Percentiles rank a stretch among this genome's conserved stretches.
These are phyloP conservation scores for Cylindroiulus punctatus DNA, from an alignment of 2,888 invertebrate genomes.

Conservation along the genomic window DNA sequence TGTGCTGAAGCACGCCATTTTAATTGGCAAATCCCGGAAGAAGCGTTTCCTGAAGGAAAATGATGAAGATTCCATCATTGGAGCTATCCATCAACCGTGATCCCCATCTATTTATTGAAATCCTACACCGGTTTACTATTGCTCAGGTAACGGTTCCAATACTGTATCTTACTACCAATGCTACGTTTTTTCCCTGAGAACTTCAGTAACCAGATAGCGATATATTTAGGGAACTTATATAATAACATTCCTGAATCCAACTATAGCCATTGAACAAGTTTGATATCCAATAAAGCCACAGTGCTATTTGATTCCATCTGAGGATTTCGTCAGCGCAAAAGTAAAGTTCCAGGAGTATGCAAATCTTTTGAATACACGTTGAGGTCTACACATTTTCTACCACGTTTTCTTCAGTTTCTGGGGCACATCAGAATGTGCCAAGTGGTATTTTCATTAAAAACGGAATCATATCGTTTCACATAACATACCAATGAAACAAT, in stretches of 20 bases:
- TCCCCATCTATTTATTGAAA: constrained; percentile 14
- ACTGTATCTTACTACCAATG: not conserved
- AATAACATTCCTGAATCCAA: constrained; percentile 26
- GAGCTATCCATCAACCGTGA: not conserved
- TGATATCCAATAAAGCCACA: not conserved
- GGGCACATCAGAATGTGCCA: not conserved
- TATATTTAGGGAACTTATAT: not conserved
- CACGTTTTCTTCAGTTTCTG: not conserved
- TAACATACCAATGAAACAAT: too few relatives aligned
- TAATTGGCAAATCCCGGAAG: constrained; percentile 49
- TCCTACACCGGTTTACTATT: not conserved
- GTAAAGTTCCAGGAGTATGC: not conserved
- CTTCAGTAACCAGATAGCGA: not conserved
- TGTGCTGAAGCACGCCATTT: constrained; percentile 46
- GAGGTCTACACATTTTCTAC: not conserved
- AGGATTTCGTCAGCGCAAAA: not conserved
- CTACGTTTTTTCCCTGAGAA: not conserved
- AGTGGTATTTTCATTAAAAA: too few relatives aligned
- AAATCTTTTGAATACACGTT: not conserved
- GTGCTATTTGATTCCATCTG: not conserved
- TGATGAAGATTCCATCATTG: constrained; percentile 43
- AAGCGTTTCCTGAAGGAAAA: constrained; percentile 47
- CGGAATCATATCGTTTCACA: too few relatives aligned
- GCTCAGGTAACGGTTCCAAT: not conserved
- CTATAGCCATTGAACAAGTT: not conserved